phyloP scores from a whole-genome alignment of 2,113 vertebrate species.

The Nestor notabilis region DNA sequence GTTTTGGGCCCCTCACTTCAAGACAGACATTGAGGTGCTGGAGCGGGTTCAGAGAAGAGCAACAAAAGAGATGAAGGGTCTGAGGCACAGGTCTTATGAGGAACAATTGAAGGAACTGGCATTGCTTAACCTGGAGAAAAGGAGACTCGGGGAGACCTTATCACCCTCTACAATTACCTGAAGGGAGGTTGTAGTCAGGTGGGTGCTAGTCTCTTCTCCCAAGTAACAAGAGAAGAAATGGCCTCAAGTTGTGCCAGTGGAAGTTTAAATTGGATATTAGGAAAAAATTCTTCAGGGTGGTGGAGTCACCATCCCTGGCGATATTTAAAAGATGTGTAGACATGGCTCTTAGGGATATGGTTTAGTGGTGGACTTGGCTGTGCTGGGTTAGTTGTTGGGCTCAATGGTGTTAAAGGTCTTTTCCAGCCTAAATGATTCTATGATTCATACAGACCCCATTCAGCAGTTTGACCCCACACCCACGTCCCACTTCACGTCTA shows the following conservation, averaged over 20 bases:
- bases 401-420: background rate
- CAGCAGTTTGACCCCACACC: background rate
- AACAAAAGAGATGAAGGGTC: background rate
- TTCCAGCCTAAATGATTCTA: background rate
- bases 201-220: background rate
- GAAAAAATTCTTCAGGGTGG: background rate
- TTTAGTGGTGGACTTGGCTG: background rate
- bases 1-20: background rate
- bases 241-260: background rate
- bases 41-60: background rate
- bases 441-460: background rate
- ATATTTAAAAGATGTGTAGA: background rate
- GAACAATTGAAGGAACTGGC: background rate
- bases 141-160: background rate
- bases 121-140: background rate
- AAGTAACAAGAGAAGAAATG: background rate
- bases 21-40: background rate
- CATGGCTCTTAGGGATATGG: background rate
- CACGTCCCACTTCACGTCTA: rapidly evolving
- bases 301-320: background rate
- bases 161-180: background rate
- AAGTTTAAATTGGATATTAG: background rate
- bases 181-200: background rate
- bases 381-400: background rate
- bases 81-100: background rate